phyloP scores from a whole-genome alignment of 1,140 invertebrate genomes.

The Zaprionus kolodkinae region DNA sequence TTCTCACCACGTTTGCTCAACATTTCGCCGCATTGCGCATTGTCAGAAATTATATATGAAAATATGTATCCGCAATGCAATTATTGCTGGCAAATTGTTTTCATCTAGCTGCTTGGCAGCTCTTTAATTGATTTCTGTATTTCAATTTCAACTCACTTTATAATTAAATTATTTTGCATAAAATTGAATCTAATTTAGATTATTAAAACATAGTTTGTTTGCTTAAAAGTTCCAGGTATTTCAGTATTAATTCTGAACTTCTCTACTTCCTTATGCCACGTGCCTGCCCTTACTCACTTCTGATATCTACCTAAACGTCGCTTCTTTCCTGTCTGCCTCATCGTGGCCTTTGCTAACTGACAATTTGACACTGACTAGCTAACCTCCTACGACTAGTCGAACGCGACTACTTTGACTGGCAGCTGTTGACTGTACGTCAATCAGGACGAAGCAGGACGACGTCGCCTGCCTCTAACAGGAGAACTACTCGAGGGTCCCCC shows the following conservation, averaged over 20 bases:
- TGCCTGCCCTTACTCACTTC: background rate
- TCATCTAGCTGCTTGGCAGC: background rate
- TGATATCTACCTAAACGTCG: background rate
- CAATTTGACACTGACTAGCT: slow-evolving; percentile 34
- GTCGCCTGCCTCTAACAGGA: background rate
- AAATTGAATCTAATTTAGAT: background rate
- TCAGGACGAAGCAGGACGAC: slow-evolving; percentile 11
- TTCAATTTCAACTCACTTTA: background rate
- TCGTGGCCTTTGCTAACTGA: slow-evolving; percentile 18
- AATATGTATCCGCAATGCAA: slow-evolving; percentile 40
- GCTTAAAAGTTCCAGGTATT: background rate
- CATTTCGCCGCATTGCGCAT: slow-evolving; percentile 58
- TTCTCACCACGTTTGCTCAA: slow-evolving; percentile 41
- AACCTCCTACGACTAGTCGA: slow-evolving; percentile 24
- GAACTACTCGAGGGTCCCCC: slow-evolving; percentile 13
- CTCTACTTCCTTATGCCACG: background rate
- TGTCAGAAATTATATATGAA: slow-evolving; percentile 27
- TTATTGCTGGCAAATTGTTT: slow-evolving; percentile 42
- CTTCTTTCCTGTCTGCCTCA: background rate
- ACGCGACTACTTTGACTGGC: slow-evolving; percentile 58
- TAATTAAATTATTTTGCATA: background rate
- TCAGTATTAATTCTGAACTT: slow-evolving; percentile 17
- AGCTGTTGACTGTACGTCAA: slow-evolving; percentile 60
- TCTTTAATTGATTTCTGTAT: no score
- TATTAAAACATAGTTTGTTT: background rate